Evolutionary conservation across 2,113 vertebrate species (phyloP), one percentile per base, ranked within the genome.

Genomic region (Pedionomus torquatus): DNA sequence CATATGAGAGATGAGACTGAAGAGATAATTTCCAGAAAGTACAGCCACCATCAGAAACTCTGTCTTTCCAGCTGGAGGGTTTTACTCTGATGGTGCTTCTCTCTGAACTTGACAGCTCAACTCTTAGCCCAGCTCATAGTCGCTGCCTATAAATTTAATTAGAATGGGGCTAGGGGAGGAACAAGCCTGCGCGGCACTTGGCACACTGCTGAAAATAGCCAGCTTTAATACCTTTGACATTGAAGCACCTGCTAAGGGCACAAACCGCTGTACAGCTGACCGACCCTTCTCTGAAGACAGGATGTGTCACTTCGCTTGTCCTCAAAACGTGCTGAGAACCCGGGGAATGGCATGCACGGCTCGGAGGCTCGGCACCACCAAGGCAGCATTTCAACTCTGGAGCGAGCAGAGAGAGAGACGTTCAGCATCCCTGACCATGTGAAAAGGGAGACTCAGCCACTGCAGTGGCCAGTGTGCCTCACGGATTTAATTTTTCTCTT

Each of bases 241-340:
- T 71, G 95, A 97, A 87, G 85, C 57, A 90, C 92, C 93, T 95
- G 92, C 91, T 92, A 46, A 94, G 95, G 94, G 94, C 91, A 82
- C 43, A 78, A 80, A 44, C 64, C 3, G 9, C 70, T 43, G 28
- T 35, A 26, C 79, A 92, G 78, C 83, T 77, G 83, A 89, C 41
- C 10, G 2, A 89, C 88, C 78, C 68, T 90, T 70, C 78, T 94
- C 72, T 20, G 57, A 68, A 91, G 83, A 95, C 54, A 74, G 57
- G 46, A 79, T 20, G 23, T 83, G 54, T 91, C 69, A 41, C 68
- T 79, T 44, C 3, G 2, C n/a, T 48, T 41, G 37, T 31, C 81
- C 78, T 77, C 88, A 43, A 35, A 89, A 52, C 1, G 31, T 44
- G 66, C 65, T 44, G 4, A 14, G 14, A 78, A 87, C 48, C 33